Evolutionary conservation across 2,797 vertebrate species (phyloP).

Genomic region (Argya squamiceps): DNA sequence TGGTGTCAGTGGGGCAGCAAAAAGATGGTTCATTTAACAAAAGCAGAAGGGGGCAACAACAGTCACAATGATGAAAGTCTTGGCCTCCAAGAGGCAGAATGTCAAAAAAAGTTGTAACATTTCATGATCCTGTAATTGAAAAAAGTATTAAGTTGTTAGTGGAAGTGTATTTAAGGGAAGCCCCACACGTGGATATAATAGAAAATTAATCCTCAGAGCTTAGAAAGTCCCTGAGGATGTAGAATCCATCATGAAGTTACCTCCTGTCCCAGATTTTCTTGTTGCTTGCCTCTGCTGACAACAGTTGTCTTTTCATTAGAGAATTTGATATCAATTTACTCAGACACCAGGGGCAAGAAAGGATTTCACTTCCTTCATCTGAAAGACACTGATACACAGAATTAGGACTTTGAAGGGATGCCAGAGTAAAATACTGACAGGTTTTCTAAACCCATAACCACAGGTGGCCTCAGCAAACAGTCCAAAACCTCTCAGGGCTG

Average conservation of each 20-base stretch:
- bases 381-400: conserved; percentile 54
- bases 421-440: conserved; percentile 40
- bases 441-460: conserved; percentile 20
- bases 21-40: background rate
- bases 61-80: accelerated
- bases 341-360: conserved; percentile 53
- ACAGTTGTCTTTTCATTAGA: conserved; percentile 62
- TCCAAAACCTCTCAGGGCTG: conserved; percentile 10
- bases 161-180: conserved; percentile 64
- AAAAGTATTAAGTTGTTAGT: conserved; percentile 55
- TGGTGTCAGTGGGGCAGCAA: background rate
- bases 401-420: conserved; percentile 49
- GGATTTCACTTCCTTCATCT: conserved; percentile 55
- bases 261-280: conserved; percentile 63
- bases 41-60: background rate
- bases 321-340: conserved; percentile 64
- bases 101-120: background rate
- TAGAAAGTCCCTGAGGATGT: conserved; percentile 50
- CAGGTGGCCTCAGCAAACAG: conserved; percentile 25
- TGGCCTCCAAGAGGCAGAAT: background rate
- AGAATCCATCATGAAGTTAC: conserved; percentile 54
- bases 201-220: conserved; percentile 66
- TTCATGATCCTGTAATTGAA: conserved; percentile 12
- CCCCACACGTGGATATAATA: conserved; percentile 33
- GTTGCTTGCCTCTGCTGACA: conserved; percentile 54